Evolutionary conservation across 2,113 vertebrate genomes (phyloP).

Genomic region (Puma concolor): DNA sequence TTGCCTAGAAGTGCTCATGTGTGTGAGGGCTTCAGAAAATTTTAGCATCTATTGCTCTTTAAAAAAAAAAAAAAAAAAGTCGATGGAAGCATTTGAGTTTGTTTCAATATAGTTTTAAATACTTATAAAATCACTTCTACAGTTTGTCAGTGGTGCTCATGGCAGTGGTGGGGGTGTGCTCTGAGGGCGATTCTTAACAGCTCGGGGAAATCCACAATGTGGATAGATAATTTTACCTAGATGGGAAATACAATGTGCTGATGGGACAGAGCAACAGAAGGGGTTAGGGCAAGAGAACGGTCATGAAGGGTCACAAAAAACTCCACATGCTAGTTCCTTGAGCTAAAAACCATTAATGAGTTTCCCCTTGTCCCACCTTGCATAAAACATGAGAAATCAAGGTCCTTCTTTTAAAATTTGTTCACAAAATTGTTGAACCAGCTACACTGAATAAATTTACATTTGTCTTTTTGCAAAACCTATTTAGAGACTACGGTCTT

Average conservation of each 20-base stretch:
- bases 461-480: not conserved
- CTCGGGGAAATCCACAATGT: not conserved
- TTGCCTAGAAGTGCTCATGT: not conserved
- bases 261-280: not conserved
- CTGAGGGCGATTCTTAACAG: not conserved
- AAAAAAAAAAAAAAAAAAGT: not conserved
- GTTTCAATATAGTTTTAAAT: not conserved
- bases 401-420: not conserved
- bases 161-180: accelerated
- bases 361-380: not conserved
- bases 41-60: not conserved
- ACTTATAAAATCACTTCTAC: not conserved
- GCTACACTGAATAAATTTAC: not conserved
- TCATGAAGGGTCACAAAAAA: not conserved
- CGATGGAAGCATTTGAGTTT: not conserved
- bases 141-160: not conserved
- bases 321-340: not conserved
- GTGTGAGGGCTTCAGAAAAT: not conserved
- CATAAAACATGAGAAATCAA: not conserved
- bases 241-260: too few relatives aligned
- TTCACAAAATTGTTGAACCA: not conserved
- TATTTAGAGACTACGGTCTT: not conserved
- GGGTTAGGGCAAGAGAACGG: not conserved
- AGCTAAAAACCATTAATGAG: not conserved
- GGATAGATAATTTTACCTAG: not conserved